Evolutionary conservation across 2,797 vertebrate species (phyloP).

Genomic region (Amniataba percoides): DNA sequence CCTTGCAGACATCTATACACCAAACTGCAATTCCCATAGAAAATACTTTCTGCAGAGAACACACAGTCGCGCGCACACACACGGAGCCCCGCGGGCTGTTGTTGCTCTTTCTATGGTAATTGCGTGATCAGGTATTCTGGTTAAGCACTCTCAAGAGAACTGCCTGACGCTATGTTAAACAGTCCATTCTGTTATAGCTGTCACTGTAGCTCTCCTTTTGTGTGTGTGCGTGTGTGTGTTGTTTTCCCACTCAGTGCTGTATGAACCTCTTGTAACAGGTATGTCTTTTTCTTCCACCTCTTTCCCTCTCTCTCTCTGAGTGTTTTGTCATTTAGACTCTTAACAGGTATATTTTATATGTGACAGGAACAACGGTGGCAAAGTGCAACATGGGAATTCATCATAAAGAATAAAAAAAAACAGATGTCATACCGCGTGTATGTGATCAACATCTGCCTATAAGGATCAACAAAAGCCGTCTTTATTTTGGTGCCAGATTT

Average conservation of each 20-base stretch:
- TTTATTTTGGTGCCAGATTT: conserved; percentile 43
- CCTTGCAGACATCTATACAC: not conserved
- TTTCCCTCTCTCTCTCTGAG: not conserved
- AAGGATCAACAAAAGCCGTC: conserved; percentile 24
- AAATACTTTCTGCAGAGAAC: conserved; percentile 35
- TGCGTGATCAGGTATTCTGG: conserved; percentile 73
- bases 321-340: not conserved
- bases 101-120: conserved; percentile 76
- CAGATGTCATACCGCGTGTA: conserved; percentile 15
- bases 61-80: conserved; percentile 11
- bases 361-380: conserved; percentile 19
- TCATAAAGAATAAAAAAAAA: not conserved
- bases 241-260: not conserved
- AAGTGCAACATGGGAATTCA: conserved; percentile 18
- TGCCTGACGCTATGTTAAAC: conserved; percentile 67
- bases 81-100: conserved; percentile 49
- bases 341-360: not conserved
- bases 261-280: conserved; percentile 22
- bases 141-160: conserved; percentile 71
- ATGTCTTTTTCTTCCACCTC: not conserved
- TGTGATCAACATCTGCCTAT: conserved; percentile 17
- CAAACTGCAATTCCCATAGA: conserved; percentile 14
- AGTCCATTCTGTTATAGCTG: conserved; percentile 64
- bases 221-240: not conserved
- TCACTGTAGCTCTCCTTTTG: conserved; percentile 35